A percentile compares a stretch with the other conserved stretches of the same genome.
Conservation (phyloP, 2,888 invertebrate species). For the Minunthozetes semirufus region DNA sequence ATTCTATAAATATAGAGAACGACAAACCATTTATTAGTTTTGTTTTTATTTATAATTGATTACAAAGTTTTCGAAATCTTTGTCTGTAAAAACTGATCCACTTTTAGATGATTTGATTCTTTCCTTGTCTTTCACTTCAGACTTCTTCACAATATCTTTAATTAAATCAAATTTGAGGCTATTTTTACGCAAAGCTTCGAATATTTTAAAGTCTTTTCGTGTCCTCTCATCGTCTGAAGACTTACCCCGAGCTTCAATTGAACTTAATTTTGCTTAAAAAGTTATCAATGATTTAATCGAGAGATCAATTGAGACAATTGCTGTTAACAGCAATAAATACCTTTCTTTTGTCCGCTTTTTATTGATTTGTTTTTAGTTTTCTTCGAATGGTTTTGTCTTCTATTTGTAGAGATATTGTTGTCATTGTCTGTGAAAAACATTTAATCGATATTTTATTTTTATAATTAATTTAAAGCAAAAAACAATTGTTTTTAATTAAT, state of each 20-base stretch:
- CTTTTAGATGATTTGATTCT: background rate
- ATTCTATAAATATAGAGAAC: too few relatives aligned
- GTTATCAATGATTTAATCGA: too few relatives aligned
- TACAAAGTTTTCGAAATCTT: constrained; percentile 29
- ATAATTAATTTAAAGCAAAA: background rate
- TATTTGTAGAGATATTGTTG: background rate
- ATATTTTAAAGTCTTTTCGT: background rate
- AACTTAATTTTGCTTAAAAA: too few relatives aligned
- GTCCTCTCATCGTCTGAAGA: background rate
- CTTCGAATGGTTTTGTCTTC: background rate
- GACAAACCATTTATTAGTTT: too few relatives aligned
- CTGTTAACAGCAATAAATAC: background rate
- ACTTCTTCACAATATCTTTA: background rate
- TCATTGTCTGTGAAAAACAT: too few relatives aligned
- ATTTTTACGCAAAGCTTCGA: background rate
- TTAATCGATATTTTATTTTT: background rate
- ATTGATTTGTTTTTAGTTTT: background rate
- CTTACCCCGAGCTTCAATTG: too few relatives aligned
- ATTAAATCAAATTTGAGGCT: background rate
- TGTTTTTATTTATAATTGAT: constrained; percentile 14
- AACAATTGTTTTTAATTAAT: too few relatives aligned
- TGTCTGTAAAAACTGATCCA: constrained; percentile 23
- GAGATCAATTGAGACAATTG: background rate
- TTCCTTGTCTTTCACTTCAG: too few relatives aligned
- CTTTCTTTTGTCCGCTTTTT: background rate